Percentiles rank a stretch among this genome's conserved stretches.
phyloP scores from a whole-genome alignment of 2,888 invertebrate species.

The Alloplasta piceator region DNA sequence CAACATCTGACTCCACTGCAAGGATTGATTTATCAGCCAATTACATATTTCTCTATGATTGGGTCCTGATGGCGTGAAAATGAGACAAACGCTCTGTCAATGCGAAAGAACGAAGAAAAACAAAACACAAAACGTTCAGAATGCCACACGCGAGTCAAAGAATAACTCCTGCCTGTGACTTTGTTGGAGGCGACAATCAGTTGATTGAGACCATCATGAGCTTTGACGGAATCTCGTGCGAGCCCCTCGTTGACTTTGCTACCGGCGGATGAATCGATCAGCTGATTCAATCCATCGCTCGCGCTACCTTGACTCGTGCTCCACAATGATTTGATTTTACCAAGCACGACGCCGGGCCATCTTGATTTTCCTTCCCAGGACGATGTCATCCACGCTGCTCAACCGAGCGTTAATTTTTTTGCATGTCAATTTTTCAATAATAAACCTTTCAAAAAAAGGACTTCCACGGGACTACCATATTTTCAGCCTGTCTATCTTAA shows the following conservation, averaged over 20 bases:
- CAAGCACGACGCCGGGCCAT: conserved; percentile 92
- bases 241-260: conserved; percentile 86
- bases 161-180: conserved; percentile 67
- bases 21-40: too few species aligned
- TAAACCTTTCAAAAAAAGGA: conserved; percentile 33
- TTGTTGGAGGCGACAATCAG: conserved; percentile 63
- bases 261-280: conserved; percentile 82
- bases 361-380: conserved; percentile 85
- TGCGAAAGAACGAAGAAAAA: conserved; percentile 19
- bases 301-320: conserved; percentile 90
- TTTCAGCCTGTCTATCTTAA: background rate
- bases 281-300: conserved; percentile 91
- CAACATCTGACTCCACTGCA: too few species aligned
- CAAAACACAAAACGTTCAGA: conserved; percentile 41
- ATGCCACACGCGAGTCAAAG: conserved; percentile 57
- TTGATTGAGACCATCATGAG: conserved; percentile 61
- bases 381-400: conserved; percentile 82
- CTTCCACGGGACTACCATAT: background rate
- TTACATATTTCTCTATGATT: background rate
- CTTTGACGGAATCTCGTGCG: conserved; percentile 49
- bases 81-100: background rate
- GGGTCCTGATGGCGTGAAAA: background rate
- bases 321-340: conserved; percentile 95
- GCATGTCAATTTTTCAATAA: conserved; percentile 28
- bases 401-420: conserved; percentile 66